These are phyloP conservation scores for Holothuria leucospilota DNA, from an alignment of 53 echinoderm and acorn worm genomes.

Conservation along the genomic window DNA sequence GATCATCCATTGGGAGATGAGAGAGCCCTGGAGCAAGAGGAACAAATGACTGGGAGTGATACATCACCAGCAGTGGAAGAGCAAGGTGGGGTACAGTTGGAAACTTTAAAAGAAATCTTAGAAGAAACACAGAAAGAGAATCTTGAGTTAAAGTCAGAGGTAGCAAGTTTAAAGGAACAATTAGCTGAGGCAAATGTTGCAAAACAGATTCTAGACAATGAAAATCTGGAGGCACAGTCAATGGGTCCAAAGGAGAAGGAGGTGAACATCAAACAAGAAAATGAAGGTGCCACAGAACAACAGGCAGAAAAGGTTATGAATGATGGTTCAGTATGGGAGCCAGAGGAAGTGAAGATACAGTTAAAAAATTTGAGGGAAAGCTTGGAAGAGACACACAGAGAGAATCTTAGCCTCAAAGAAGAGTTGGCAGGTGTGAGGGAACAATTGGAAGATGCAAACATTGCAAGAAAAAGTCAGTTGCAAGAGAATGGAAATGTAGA, in stretches of 20 bases:
- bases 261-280: not conserved
- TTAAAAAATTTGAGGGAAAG: too few species aligned
- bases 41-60: too few species aligned
- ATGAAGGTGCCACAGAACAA: not conserved
- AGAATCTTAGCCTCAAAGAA: not conserved
- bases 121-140: not conserved
- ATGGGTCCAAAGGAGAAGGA: not conserved
- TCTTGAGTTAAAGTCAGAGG: not conserved
- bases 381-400: conserved; percentile 5
- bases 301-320: too few species aligned
- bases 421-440: not conserved
- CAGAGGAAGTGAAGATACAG: too few species aligned
- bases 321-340: too few species aligned
- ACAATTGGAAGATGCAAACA: not conserved
- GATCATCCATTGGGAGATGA: too few species aligned
- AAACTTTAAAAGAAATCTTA: not conserved
- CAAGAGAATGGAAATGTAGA: not conserved
- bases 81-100: not conserved
- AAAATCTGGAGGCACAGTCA: not conserved
- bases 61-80: too few species aligned
- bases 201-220: not conserved
- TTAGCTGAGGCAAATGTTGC: conserved; percentile 13
- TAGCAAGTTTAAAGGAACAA: conserved; percentile 8
- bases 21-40: too few species aligned
- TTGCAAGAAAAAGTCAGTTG: not conserved